Percentiles rank a stretch among this genome's conserved stretches.
These are phyloP conservation scores for Megalops atlanticus DNA, from an alignment of 2,113 vertebrate genomes.

Conservation along the genomic window DNA sequence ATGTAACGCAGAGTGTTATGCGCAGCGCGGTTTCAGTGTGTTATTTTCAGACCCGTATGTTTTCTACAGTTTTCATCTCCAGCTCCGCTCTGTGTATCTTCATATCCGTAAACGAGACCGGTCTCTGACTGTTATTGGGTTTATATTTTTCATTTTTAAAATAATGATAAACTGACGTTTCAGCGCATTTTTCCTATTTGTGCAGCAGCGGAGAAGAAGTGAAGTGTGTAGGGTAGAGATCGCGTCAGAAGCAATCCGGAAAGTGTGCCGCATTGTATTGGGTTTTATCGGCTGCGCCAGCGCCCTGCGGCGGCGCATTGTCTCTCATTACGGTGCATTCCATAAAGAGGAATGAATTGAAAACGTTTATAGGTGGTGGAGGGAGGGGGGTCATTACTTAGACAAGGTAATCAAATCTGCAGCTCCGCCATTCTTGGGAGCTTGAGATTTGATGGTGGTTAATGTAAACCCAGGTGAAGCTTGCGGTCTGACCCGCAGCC, in stretches of 20 bases:
- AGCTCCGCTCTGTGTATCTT: neutral
- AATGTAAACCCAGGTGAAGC: slow-evolving; percentile 30
- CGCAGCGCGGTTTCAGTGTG: too few species aligned
- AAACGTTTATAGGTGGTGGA: slow-evolving; percentile 59
- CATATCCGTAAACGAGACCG: neutral
- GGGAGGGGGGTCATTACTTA: slow-evolving; percentile 59
- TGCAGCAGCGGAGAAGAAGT: neutral
- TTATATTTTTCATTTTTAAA: neutral
- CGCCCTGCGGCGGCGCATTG: slow-evolving; percentile 49
- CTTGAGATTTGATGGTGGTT: slow-evolving; percentile 44
- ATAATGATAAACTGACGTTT: too few species aligned
- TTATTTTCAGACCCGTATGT: too few species aligned
- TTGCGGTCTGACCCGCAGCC: too few species aligned
- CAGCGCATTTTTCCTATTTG: slow-evolving; percentile 11
- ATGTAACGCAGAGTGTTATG: too few species aligned
- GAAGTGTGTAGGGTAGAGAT: slow-evolving; percentile 7
- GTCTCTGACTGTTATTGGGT: neutral
- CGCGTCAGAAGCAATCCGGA: neutral
- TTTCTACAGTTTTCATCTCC: neutral
- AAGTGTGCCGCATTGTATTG: slow-evolving; percentile 23
- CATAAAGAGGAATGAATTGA: slow-evolving; percentile 65
- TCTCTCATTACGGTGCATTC: slow-evolving; percentile 54
- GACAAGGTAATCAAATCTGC: slow-evolving; percentile 60
- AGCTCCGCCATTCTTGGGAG: slow-evolving; percentile 41
- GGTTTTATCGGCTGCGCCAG: slow-evolving; percentile 51